Evolutionary conservation across 2,113 vertebrate species (phyloP).

Genomic region (Haplochromis burtoni): DNA sequence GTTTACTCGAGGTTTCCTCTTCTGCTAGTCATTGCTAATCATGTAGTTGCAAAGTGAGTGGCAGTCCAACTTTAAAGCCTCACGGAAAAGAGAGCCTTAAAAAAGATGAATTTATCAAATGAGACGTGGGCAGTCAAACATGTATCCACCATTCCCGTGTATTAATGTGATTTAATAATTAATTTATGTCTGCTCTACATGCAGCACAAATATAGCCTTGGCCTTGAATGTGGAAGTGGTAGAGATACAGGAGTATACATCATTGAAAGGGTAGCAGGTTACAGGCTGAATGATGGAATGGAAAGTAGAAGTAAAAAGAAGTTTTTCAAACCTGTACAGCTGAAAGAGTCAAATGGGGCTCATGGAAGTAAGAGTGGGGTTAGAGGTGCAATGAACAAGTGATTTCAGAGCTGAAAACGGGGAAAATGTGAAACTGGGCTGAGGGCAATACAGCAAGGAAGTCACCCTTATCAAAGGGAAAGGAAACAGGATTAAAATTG

Average conservation of each 20-base stretch:
- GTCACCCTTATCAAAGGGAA: neutral
- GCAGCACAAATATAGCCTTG: neutral
- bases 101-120: neutral
- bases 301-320: neutral
- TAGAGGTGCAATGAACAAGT: slow-evolving; percentile 26
- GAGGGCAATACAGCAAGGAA: neutral
- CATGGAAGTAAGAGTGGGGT: neutral
- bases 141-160: neutral
- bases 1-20: neutral
- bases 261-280: neutral
- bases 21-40: neutral
- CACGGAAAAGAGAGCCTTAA: neutral
- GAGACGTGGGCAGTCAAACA: neutral
- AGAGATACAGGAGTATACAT: neutral
- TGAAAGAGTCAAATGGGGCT: neutral
- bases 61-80: neutral
- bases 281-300: neutral
- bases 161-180: slow-evolving; percentile 38
- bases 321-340: slow-evolving; percentile 16
- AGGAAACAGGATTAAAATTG: neutral
- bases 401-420: neutral
- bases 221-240: neutral
- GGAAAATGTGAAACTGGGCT: neutral
- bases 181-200: slow-evolving; percentile 31
- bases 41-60: neutral